Evolutionary conservation across 2,888 invertebrate genomes (phyloP), one percentile per base, ranked within the genome.

Genomic region (Nomada flava): DNA sequence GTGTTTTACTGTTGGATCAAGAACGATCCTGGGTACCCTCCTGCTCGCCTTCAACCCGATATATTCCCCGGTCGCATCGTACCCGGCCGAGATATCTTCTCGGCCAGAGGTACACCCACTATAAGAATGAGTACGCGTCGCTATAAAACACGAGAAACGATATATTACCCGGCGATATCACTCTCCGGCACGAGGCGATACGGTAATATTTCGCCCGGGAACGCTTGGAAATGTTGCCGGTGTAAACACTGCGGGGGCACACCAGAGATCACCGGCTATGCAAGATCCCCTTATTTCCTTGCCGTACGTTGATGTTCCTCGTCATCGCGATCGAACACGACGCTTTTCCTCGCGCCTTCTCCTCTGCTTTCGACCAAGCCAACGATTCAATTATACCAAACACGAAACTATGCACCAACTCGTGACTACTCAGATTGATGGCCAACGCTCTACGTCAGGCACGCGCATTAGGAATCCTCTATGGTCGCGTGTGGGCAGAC

Each of bases 151-250:
- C 89, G 82, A 71, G 57, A 86, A 84, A 90, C 89, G 87, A 92
- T 92, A 89, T 89, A 91, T 92, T 91, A 92, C 89, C 81, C 75
- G 23, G 85, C 90, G 90, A 91, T 92, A 91, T 92, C 91, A 92
- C 90, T 74, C 79, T 85, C 86, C 87, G 86, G 83, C 87, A 85
- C 84, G 79, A 85, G 88, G 86, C 89, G 86, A 91, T 90, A 89
- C 88, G 82, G 89, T 85, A 87, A 90, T 90, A 90, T 90, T 91
- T 90, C 77, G 87, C 83, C 63, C 26, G 72, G 79, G 78, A 78
- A 87, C 85, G 87, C 73, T 82, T 83, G 79, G 84, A 82, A 77
- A 76, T 76, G 86, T 88, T 83, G 85, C 65, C 86, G 82, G 77
- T 79, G 76, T 84, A 90, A 87, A 86, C 89, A 84, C 81, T 80